Evolutionary conservation across 2,888 invertebrate genomes (phyloP).

Genomic region (Microplitis deprimator): DNA sequence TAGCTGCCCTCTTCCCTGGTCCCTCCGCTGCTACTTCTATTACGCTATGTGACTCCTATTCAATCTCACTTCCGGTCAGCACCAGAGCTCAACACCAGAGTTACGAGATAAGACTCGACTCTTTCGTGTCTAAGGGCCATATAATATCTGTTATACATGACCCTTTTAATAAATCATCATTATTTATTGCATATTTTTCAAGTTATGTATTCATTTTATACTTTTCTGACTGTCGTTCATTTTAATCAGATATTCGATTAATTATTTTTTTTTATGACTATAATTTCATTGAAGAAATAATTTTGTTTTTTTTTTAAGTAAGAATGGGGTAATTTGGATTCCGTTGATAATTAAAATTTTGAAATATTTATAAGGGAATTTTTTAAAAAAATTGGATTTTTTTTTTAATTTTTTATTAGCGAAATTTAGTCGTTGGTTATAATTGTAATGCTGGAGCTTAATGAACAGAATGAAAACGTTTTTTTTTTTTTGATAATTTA

Average conservation of each 20-base stretch:
- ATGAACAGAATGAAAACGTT: no score
- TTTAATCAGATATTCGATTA: neutral
- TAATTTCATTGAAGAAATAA: no score
- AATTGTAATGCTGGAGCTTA: no score
- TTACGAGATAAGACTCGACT: slow-evolving; percentile 45
- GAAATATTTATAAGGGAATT: no score
- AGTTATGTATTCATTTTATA: neutral
- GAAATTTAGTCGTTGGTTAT: no score
- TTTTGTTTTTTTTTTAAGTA: no score
- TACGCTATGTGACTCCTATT: slow-evolving; percentile 32
- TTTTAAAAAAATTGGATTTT: no score
- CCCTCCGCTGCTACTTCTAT: neutral
- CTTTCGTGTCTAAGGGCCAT: slow-evolving; percentile 12
- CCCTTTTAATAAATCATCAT: slow-evolving; percentile 22
- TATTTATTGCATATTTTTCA: slow-evolving; percentile 10
- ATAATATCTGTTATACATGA: slow-evolving; percentile 28
- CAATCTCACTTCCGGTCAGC: slow-evolving; percentile 50
- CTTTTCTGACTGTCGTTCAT: neutral
- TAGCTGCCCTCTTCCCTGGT: neutral
- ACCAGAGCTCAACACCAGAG: slow-evolving; percentile 25
- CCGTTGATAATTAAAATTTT: no score
- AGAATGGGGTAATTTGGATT: no score
- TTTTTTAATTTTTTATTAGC: no score
- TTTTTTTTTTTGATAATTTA: neutral
- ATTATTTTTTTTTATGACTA: neutral